Conservation (phyloP, 2,888 invertebrate species). For the Platycheirus rosarum region DNA sequence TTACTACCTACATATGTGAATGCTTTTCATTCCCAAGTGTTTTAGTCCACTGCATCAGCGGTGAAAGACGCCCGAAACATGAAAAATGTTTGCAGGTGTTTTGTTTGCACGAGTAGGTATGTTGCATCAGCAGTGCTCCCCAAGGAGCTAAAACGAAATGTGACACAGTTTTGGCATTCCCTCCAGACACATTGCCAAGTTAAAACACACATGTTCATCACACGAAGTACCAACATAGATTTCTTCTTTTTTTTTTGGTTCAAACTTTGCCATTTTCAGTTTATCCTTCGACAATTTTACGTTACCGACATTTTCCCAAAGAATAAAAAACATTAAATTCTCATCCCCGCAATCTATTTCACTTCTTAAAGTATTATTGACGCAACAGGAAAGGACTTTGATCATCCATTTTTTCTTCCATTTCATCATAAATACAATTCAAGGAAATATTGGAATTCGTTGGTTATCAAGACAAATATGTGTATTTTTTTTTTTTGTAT, state of each 20-base stretch:
- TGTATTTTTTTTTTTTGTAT: neutral
- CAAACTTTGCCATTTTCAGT: constrained; percentile 37
- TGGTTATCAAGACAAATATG: neutral
- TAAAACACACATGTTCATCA: constrained; percentile 25
- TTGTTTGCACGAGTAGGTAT: neutral
- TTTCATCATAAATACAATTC: constrained; percentile 18
- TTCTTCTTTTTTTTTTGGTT: too few relatives aligned
- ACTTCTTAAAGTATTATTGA: constrained; percentile 23
- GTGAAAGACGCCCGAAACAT: too few relatives aligned
- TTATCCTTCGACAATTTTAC: constrained; percentile 23
- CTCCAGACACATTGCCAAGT: constrained; percentile 23
- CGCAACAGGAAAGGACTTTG: constrained; percentile 38
- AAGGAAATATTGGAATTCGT: constrained; percentile 20
- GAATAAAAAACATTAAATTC: neutral
- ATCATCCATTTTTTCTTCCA: constrained; percentile 1
- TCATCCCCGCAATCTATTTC: constrained; percentile 5
- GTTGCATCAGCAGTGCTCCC: constrained; percentile 15
- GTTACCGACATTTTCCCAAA: neutral
- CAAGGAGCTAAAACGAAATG: constrained; percentile 30
- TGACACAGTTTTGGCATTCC: constrained; percentile 37
- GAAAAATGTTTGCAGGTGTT: too few relatives aligned
- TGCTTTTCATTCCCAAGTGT: too few relatives aligned
- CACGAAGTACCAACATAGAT: constrained; percentile 4
- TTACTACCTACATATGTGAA: too few relatives aligned
- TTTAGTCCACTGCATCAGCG: too few relatives aligned